phyloP scores from a whole-genome alignment of 23 tunicate genomes.

The Halocynthia aurantium region DNA sequence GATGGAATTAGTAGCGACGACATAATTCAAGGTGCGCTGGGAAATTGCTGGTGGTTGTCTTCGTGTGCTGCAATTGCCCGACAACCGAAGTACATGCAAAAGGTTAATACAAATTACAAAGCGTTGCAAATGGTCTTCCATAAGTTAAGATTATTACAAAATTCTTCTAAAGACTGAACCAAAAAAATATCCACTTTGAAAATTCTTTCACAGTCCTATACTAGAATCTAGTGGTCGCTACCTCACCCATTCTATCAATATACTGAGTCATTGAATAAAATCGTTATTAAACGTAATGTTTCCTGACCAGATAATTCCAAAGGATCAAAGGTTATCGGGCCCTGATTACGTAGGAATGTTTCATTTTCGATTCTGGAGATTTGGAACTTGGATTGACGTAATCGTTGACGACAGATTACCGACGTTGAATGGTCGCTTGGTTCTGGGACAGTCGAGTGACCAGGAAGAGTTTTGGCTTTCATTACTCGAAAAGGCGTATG shows the following conservation, averaged over 20 bases:
- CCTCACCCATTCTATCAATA: too few species aligned
- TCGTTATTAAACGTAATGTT: too few species aligned
- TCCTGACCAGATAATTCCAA: conserved; percentile 50
- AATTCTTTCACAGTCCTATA: too few species aligned
- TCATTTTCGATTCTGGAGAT: conserved; percentile 87
- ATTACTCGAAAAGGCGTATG: conserved; percentile 86
- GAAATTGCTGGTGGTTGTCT: conserved; percentile 91
- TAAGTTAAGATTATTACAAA: too few species aligned
- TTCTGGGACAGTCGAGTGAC: conserved; percentile 54
- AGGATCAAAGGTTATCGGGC: conserved; percentile 50
- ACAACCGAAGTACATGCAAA: conserved; percentile 37
- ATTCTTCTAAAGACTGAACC: too few species aligned
- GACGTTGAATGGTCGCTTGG: conserved; percentile 26
- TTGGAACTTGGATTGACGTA: conserved; percentile 88
- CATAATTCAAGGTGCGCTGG: conserved; percentile 71
- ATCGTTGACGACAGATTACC: conserved; percentile 79
- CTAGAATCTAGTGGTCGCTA: too few species aligned
- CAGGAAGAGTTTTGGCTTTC: conserved; percentile 78
- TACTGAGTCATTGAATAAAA: too few species aligned
- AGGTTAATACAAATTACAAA: conserved; percentile 14
- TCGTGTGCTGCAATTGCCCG: conserved; percentile 72
- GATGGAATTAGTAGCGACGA: conserved; percentile 59
- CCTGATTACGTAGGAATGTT: conserved; percentile 78
- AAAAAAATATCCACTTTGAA: too few species aligned
- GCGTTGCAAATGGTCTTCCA: too few species aligned